Conservation (phyloP, 2,113 vertebrate species). For the Hippocampus zosterae region DNA sequence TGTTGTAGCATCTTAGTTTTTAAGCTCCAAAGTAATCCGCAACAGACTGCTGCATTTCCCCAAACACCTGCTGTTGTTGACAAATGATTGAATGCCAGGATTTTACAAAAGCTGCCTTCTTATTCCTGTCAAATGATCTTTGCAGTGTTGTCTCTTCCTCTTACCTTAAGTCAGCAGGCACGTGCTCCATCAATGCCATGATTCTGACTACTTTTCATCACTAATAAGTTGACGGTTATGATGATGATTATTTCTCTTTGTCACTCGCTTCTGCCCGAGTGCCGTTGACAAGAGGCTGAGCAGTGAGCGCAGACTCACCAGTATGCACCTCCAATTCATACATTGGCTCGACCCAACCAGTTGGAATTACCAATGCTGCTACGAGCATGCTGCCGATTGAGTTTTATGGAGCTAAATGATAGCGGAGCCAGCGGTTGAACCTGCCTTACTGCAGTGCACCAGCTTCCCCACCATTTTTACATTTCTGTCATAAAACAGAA, state of each 20-base stretch:
- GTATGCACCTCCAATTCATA: slow-evolving; percentile 13
- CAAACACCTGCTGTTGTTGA: slow-evolving; percentile 52
- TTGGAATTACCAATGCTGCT: slow-evolving; percentile 20
- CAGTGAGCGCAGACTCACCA: not conserved
- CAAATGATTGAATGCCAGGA: slow-evolving; percentile 20
- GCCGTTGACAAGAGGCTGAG: not conserved
- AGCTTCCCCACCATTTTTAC: not conserved
- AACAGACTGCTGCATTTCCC: slow-evolving; percentile 45
- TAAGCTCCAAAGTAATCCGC: slow-evolving; percentile 51
- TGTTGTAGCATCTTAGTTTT: slow-evolving; percentile 39
- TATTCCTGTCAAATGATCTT: slow-evolving; percentile 8
- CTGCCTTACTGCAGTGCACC: slow-evolving; percentile 1
- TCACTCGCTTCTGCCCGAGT: not conserved
- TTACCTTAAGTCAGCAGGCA: not conserved
- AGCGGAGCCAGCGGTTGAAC: slow-evolving; percentile 8
- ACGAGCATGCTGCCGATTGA: slow-evolving; percentile 16
- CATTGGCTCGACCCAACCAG: slow-evolving; percentile 16
- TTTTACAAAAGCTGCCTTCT: not conserved
- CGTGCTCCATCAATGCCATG: not conserved
- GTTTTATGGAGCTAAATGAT: slow-evolving; percentile 16
- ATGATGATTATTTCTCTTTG: slow-evolving; percentile 12
- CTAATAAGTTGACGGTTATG: not conserved
- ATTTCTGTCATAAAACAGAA: not conserved
- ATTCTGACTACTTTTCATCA: not conserved
- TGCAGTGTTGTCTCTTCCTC: not conserved